Base-by-base conservation (phyloP, 1,140 invertebrate species). In the Megalopta genalis region DNA sequence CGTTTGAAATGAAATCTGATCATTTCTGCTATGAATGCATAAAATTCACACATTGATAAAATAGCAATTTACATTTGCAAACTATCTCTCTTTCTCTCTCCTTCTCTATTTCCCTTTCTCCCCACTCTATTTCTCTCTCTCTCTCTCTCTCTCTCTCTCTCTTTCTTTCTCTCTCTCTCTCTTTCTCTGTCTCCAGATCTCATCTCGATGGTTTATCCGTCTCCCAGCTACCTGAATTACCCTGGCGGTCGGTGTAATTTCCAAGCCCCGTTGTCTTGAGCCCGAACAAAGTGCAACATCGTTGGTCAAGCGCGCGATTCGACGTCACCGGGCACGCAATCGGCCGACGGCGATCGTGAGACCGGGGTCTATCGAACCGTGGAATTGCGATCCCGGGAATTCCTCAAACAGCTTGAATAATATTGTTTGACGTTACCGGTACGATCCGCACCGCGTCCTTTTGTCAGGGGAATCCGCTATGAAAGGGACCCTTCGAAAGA, bases 361-460 rank as follows among this genome's bases (percentile, higher is more conserved):
- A 52, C 67, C 7, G 42, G 12, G 12, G 42, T 46, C 42, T 12
- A 71, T 27, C 21, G 49, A 27, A 49, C 23, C 64, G 59, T 60
- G 67, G 42, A 71, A 63, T 62, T 52, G 59, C 66, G 42, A 52
- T 69, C 42, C 57, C n/a, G n/a, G 39, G 71, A 16, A 42, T 25
- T 49, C 32, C n/a, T 54, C 18, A 25, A 66, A 66, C 63, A 39
- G 23, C 23, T 23, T 25, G 57, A 66, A 66, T 59, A 75, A 75
- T 66, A 23, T 54, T 25, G 27, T 32, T 66, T 63, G 49, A 75
- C 27, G 73, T 65, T 65, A 5, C 57, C 2, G 42, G 65, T 5
- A 4, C 63, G 64, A 78, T 81, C 71, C 57, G 67, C 63, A 71
- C 60, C 59, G 63, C 18, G 49, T 21, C 49, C 49, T 21, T 52